Percentiles rank a stretch among this genome's conserved stretches.
These are phyloP conservation scores for Biston betularia DNA, from an alignment of 2,888 invertebrate species.

Conservation along the genomic window DNA sequence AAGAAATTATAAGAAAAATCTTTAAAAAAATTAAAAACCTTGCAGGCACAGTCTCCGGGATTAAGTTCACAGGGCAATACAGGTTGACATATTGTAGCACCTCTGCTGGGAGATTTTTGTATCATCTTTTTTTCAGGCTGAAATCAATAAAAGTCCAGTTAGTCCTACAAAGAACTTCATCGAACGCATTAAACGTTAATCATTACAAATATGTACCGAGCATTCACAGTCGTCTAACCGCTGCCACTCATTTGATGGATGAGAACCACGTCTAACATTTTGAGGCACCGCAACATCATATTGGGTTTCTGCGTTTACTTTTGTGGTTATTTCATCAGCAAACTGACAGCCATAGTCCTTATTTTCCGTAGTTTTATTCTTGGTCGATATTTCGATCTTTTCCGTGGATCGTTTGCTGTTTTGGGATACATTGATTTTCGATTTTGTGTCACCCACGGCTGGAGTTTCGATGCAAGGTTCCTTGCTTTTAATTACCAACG, in stretches of 20 bases:
- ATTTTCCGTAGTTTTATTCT: neutral
- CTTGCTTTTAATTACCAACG: slow-evolving; percentile 4
- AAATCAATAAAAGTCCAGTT: neutral
- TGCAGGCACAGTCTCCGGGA: slow-evolving; percentile 2
- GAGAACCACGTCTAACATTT: neutral
- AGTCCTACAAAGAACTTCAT: neutral
- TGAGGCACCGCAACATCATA: slow-evolving; percentile 16
- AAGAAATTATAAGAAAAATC: neutral
- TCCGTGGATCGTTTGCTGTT: slow-evolving; percentile 1
- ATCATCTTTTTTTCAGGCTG: neutral
- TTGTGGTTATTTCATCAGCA: slow-evolving; percentile 32
- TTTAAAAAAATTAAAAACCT: slow-evolving; percentile 6
- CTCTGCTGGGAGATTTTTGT: neutral
- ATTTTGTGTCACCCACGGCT: neutral
- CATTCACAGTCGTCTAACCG: neutral
- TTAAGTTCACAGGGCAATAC: neutral
- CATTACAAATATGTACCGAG: slow-evolving; percentile 1
- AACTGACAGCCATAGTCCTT: slow-evolving; percentile 42
- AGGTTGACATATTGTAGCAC: neutral
- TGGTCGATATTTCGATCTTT: neutral
- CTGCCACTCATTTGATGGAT: neutral
- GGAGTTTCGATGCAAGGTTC: slow-evolving; percentile 3
- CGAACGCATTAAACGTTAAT: neutral
- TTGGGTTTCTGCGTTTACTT: slow-evolving; percentile 33
- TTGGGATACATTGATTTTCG: neutral